Evolutionary conservation across 2,888 invertebrate species (phyloP).

Genomic region (Protophormia terraenovae): DNA sequence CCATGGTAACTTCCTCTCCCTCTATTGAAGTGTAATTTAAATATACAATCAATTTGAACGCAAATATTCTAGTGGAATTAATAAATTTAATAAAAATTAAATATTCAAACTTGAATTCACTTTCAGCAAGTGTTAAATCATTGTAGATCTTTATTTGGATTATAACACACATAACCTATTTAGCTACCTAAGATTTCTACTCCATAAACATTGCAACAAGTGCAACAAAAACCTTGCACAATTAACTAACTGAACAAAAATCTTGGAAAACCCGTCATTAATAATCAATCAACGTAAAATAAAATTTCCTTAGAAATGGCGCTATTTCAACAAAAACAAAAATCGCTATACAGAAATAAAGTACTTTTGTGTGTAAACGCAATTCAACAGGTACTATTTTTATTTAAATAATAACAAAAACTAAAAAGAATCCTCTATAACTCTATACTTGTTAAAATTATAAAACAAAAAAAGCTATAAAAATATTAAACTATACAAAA

Average conservation of each 20-base stretch:
- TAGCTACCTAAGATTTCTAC: no score
- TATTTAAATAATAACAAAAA: background rate
- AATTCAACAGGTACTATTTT: conserved; percentile 30
- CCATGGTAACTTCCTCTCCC: no score
- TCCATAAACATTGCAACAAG: background rate
- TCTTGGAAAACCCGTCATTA: conserved; percentile 50
- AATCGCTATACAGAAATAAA: background rate
- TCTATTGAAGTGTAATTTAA: no score
- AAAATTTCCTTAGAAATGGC: conserved; percentile 22
- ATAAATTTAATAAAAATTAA: no score
- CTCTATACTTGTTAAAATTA: background rate
- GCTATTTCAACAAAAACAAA: conserved; percentile 5
- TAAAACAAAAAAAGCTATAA: conserved; percentile 22
- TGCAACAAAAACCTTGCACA: conserved; percentile 28
- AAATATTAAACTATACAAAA: conserved; percentile 21
- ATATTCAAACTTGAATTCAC: no score
- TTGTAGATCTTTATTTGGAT: no score
- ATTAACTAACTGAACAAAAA: conserved; percentile 27
- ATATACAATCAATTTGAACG: no score
- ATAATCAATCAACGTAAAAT: conserved; percentile 60
- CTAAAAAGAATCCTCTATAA: background rate
- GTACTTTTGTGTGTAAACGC: background rate
- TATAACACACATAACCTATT: no score
- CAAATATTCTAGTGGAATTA: no score
- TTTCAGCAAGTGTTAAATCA: no score